Evolutionary conservation across 2,888 invertebrate species (phyloP), one percentile per base, ranked within the genome.

Genomic region (Orthosia incerta): DNA sequence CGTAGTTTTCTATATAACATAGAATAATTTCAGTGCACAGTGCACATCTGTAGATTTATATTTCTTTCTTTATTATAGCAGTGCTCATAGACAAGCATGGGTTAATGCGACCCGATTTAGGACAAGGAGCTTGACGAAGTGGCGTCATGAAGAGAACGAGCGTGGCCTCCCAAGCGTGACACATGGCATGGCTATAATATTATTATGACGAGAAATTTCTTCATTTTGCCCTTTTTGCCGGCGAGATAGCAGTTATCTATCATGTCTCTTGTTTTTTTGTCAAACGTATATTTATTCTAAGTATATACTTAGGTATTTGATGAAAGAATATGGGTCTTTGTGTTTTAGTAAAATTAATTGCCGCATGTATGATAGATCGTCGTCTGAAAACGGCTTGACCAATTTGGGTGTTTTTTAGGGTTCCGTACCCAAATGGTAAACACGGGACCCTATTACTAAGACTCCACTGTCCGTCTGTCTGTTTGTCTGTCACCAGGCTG

Each of bases 181-280:
- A 92, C 89, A 91, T 92, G 92, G 91, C 91, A 82, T 86, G 90
- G 89, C 90, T 89, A 90, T 93, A 91, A 92, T 89, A 89, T 90
- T 93, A 91, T 91, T 90, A 92, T 91, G 91, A 92, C 89, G 89
- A 89, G 90, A 91, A 91, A 92, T 91, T 91, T 90, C 92, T 93
- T 92, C 91, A 92, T 92, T 90, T 89, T 83, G 89, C 89, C 91
- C 89, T 91, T 91, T 92, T 91, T 91, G 89, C 90, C 88, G 86
- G 73, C 80, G 88, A 87, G 87, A 92, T 91, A 87, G 88, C 90
- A 76, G 90, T 88, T 91, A 93, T 93, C 90, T 92, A 88, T 93
- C 92, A 91, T 87, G 86, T 84, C 88, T 82, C 85, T 85, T 86
- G 88, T 87, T 70, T 77, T 84, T 31, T 74, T 57, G 59, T 39